Evolutionary conservation across 2,797 vertebrate species (phyloP).

Genomic region (Capromys pilorides): DNA sequence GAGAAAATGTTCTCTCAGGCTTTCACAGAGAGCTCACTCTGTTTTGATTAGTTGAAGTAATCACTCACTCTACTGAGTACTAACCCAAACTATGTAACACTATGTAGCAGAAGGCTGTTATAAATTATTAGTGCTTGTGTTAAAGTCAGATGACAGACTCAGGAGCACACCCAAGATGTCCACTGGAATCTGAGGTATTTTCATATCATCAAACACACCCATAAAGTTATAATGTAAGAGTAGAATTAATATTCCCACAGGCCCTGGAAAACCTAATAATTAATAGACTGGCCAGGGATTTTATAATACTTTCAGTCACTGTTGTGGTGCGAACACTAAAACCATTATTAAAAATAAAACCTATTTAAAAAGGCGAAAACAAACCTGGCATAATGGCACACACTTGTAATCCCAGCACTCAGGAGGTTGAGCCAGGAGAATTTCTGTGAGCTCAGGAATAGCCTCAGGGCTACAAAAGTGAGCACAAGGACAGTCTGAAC

Average conservation of each 20-base stretch:
- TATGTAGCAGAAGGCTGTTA: not conserved
- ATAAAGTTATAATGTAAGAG: slow-evolving; percentile 39
- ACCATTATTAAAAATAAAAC: not conserved
- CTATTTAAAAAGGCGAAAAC: too few relatives aligned
- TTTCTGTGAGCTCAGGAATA: too few relatives aligned
- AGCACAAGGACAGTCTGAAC: too few relatives aligned
- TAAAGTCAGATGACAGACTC: not conserved
- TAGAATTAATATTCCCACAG: slow-evolving; percentile 38
- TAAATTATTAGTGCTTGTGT: slow-evolving; percentile 5
- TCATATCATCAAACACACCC: slow-evolving; percentile 31
- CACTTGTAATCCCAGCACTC: too few relatives aligned
- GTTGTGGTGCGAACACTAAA: slow-evolving; percentile 2
- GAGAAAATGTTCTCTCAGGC: too few relatives aligned
- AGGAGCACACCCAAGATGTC: not conserved
- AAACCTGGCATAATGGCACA: too few relatives aligned
- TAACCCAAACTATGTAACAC: not conserved
- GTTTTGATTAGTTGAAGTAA: slow-evolving; percentile 25
- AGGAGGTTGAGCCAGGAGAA: too few relatives aligned
- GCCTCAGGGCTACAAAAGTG: too few relatives aligned
- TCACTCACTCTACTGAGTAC: not conserved
- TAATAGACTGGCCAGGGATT: slow-evolving; percentile 46
- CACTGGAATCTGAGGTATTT: slow-evolving; percentile 7
- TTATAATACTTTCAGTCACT: slow-evolving; percentile 22
- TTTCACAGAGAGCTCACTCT: not conserved
- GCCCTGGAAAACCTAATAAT: slow-evolving; percentile 44